These are phyloP conservation scores for Halichondria panicea DNA, from an alignment of 37 sponge, comb jelly and placozoan genomes.

Conservation along the genomic window DNA sequence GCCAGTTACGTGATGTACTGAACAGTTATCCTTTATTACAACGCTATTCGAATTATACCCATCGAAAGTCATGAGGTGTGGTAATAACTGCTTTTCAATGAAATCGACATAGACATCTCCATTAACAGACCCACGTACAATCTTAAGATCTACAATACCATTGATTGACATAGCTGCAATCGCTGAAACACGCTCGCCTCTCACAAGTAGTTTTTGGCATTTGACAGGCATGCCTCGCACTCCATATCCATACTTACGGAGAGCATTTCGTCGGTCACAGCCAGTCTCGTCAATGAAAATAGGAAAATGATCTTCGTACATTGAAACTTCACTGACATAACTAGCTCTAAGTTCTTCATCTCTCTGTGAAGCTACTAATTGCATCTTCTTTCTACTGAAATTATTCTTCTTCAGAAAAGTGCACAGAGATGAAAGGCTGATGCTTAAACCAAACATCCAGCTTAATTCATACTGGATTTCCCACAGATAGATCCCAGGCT, in stretches of 20 bases:
- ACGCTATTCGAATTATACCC: constrained; percentile 2
- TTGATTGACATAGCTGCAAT: too few species aligned
- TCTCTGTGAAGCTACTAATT: not conserved
- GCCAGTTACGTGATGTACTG: constrained; percentile 42
- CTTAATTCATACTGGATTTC: not conserved
- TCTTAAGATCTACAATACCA: constrained; percentile 2
- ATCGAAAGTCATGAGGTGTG: constrained; percentile 28
- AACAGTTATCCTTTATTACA: constrained; percentile 34
- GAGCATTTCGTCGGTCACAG: not conserved
- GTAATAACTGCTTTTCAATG: constrained; percentile 9
- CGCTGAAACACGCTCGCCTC: too few species aligned
- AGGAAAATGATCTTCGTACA: not conserved
- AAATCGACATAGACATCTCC: constrained; percentile 21
- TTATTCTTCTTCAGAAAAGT: not conserved
- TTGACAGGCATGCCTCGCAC: constrained; percentile 5
- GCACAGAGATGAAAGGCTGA: not conserved
- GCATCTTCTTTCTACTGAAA: constrained; percentile 7
- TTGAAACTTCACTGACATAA: constrained; percentile 2
- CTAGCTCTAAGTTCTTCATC: constrained; percentile 1
- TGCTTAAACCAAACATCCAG: not conserved
- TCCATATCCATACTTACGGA: constrained; percentile 11
- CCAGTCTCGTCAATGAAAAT: constrained; percentile 17
- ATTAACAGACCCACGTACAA: constrained; percentile 11
- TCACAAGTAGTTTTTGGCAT: constrained; percentile 12
- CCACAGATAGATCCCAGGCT: not conserved